Evolutionary conservation across 1,140 invertebrate genomes (phyloP).

Genomic region (Heliconius eleuchia): DNA sequence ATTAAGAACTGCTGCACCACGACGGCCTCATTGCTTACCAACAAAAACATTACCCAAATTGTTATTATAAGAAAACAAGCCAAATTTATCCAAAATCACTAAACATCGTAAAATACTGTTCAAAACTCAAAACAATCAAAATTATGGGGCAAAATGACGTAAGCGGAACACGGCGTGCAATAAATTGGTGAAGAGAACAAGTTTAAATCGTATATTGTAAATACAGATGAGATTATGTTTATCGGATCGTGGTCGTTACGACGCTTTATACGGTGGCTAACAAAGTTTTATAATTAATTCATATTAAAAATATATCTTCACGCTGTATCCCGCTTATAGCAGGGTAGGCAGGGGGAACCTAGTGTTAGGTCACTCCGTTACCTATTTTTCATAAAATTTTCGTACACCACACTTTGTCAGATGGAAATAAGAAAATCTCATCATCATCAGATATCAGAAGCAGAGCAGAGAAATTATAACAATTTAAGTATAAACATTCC

Average conservation of each 20-base stretch:
- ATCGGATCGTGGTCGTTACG: conserved; percentile 40
- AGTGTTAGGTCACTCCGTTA: not conserved
- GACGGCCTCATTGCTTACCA: no score
- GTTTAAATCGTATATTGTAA: conserved; percentile 37
- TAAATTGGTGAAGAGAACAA: conserved; percentile 35
- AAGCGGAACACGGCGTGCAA: conserved; percentile 29
- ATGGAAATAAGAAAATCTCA: no score
- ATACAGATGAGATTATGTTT: conserved; percentile 41
- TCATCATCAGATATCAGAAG: no score
- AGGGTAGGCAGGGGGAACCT: not conserved
- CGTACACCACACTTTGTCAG: not conserved
- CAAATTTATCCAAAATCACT: not conserved
- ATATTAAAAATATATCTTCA: not conserved
- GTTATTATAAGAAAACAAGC: not conserved
- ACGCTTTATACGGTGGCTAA: conserved; percentile 20
- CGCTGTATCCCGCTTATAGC: not conserved
- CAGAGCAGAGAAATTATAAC: not conserved
- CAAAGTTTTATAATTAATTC: not conserved
- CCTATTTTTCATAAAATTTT: not conserved
- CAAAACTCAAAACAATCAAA: conserved; percentile 39
- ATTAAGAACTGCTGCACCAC: no score
- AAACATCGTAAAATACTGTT: conserved; percentile 18
- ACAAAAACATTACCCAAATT: not conserved
- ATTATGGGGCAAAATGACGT: conserved; percentile 37
- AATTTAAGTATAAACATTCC: not conserved